These are phyloP conservation scores for Callopanchax toddi DNA, from an alignment of 2,113 vertebrate species.

Conservation along the genomic window DNA sequence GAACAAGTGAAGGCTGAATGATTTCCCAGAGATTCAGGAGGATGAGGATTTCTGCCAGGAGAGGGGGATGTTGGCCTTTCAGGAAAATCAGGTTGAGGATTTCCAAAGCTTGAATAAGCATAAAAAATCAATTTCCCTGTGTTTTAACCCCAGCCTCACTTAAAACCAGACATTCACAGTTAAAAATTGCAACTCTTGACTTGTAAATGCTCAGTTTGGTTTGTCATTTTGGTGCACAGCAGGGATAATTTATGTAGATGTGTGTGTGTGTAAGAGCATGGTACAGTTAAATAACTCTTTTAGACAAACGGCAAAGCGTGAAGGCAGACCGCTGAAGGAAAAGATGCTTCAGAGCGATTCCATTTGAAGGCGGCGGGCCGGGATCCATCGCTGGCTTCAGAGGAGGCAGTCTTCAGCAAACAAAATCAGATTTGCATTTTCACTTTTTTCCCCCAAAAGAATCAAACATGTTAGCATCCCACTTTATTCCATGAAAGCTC, in stretches of 20 bases:
- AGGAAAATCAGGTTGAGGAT: background rate
- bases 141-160: background rate
- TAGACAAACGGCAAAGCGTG: background rate
- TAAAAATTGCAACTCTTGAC: too few species aligned
- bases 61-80: conserved; percentile 51
- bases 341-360: conserved; percentile 3
- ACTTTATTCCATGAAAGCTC: conserved; percentile 17
- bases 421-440: conserved; percentile 9
- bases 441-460: conserved; percentile 6
- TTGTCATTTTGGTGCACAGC: too few species aligned
- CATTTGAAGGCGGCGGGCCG: conserved; percentile 3
- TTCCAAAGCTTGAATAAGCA: background rate
- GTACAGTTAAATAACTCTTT: background rate
- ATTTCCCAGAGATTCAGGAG: background rate
- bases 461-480: background rate
- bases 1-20: background rate
- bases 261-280: background rate
- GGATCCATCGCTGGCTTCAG: background rate
- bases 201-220: too few species aligned
- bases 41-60: conserved; percentile 42
- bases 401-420: conserved; percentile 2
- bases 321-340: background rate
- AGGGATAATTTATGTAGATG: too few species aligned
- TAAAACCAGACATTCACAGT: background rate
- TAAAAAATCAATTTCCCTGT: background rate